phyloP scores from a whole-genome alignment of 2,888 invertebrate species.

The Suillia variegata region DNA sequence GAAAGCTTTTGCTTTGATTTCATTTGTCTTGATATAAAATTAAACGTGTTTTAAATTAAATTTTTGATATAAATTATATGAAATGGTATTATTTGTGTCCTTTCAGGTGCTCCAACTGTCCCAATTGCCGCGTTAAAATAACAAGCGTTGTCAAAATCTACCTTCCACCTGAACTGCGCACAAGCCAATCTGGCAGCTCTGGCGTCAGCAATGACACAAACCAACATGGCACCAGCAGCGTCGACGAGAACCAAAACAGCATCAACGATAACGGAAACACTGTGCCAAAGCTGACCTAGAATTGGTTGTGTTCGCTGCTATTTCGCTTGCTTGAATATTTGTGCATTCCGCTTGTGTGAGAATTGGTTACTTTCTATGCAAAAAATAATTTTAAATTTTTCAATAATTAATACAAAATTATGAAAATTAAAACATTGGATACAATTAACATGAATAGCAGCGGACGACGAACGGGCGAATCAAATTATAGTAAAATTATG shows the following conservation, averaged over 20 bases:
- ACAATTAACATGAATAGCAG: too few species aligned
- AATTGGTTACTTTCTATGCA: too few species aligned
- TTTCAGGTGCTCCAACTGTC: constrained; percentile 58
- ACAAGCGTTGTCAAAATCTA: constrained; percentile 57
- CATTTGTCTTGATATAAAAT: neutral
- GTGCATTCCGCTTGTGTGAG: constrained; percentile 54
- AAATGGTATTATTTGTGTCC: neutral
- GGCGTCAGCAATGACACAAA: constrained; percentile 17
- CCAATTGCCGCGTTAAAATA: constrained; percentile 58
- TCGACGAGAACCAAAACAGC: too few species aligned
- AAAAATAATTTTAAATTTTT: too few species aligned
- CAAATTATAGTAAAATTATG: too few species aligned
- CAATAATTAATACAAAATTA: too few species aligned
- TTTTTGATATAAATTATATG: neutral
- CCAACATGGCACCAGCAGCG: constrained; percentile 24
- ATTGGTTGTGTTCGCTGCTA: constrained; percentile 56
- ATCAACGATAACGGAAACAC: too few species aligned
- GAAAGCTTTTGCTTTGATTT: neutral
- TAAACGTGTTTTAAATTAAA: constrained; percentile 2
- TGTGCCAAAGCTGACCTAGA: constrained; percentile 44
- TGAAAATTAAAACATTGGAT: too few species aligned
- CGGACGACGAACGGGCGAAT: too few species aligned
- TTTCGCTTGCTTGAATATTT: constrained; percentile 58
- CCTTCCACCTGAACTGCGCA: constrained; percentile 58
- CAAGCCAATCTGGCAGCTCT: constrained; percentile 31